Evolutionary conservation across 1,140 invertebrate genomes (phyloP), one percentile per base, ranked within the genome.

Genomic region (Tribolium madens): DNA sequence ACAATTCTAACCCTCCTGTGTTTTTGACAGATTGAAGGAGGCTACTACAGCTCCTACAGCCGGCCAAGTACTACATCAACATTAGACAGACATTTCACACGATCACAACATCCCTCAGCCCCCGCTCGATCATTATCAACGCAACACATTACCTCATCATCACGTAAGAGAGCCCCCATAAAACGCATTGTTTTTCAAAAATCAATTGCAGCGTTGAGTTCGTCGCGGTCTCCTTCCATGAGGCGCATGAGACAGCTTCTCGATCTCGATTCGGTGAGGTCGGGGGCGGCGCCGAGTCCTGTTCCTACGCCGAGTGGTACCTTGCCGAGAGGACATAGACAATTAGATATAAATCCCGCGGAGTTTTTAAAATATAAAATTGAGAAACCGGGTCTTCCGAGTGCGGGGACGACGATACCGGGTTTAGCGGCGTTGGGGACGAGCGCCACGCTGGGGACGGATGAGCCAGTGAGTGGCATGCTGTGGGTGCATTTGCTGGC

Each of bases 331-430:
- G 88, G 88, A 79, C 88, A 91, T 81, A 88, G 93, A 84, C 91
- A 95, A 84, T 89, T 96, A 81, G 94, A 96, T 86, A 95, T 96
- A 81, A 96, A 96, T 89, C 94, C 94, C 82, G 94, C 94, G 85
- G 95, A 97, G 87, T 97, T 96, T 86, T 89, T 95, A 81, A 96
- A 96, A 87, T 97, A 97, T 87, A 96, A 96, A 87, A 91, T 95
- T 84, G 95, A 96, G 82, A 95, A 94, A 83, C 91, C 92, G 6
- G 87, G 88, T 2, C 86, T 88, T 50, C 88, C 87, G 3, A 87
- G 88, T 47, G 15, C 75, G 9, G 82, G 80, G 6, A 76, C 77
- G 36, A 81, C 80, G 2, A 80, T 84, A 42, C 77, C 80, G 7
- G 80, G 86, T 17, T 81, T 87, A 18, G 86, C 87, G 2, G 79